A percentile compares a stretch with the other conserved stretches of the same genome.
These are phyloP conservation scores for Lacanobia wlatinum DNA, from an alignment of 2,888 invertebrate genomes.

Conservation along the genomic window DNA sequence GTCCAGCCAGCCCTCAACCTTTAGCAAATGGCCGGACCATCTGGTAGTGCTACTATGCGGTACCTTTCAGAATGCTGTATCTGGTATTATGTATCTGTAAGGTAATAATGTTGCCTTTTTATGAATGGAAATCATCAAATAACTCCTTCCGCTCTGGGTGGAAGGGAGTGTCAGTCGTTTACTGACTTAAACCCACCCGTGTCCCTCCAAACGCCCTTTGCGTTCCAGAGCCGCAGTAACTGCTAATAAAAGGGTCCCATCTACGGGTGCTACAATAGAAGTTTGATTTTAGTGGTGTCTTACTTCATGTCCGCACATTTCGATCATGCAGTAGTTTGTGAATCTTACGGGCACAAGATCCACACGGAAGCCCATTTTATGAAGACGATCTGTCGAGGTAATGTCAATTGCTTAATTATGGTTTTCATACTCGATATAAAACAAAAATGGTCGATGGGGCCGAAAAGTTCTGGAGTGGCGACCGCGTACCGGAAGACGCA, in stretches of 20 bases:
- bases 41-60: no score
- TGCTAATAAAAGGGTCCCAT: neutral
- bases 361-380: conserved; percentile 45
- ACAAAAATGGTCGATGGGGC: no score
- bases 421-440: neutral
- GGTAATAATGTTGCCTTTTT: neutral
- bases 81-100: neutral
- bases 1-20: neutral
- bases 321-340: conserved; percentile 50
- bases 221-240: no score
- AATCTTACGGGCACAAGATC: conserved; percentile 34
- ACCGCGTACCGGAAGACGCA: no score
- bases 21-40: no score
- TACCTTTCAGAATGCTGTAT: no score
- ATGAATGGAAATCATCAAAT: no score
- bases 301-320: conserved; percentile 66
- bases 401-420: neutral
- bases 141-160: no score
- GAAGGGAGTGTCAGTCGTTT: no score
- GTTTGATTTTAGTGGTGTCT: neutral
- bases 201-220: no score
- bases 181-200: no score
- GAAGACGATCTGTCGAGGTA: conserved; percentile 42
- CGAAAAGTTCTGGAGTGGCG: no score
- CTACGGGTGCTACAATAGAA: neutral